Conservation (phyloP, 2,888 invertebrate species). For the Aporophyla lueneburgensis region DNA sequence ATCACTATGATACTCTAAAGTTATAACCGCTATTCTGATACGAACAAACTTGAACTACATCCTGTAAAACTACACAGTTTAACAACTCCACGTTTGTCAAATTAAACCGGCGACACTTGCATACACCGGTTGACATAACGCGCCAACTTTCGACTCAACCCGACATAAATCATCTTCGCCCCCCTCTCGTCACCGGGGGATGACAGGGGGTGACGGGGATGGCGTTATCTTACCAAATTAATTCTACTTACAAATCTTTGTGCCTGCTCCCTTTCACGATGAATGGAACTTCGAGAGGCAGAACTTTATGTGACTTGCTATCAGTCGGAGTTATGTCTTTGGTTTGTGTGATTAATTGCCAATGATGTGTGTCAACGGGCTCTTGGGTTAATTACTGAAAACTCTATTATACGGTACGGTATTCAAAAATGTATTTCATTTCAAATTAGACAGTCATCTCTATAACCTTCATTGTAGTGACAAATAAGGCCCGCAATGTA, state of each 20-base stretch:
- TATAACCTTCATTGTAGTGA: not conserved
- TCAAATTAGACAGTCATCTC: not conserved
- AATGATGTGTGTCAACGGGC: slow-evolving; percentile 11
- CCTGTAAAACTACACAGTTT: slow-evolving; percentile 44
- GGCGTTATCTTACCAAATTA: slow-evolving; percentile 62
- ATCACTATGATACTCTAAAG: not conserved
- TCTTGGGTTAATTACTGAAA: slow-evolving; percentile 22
- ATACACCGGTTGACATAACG: slow-evolving; percentile 60
- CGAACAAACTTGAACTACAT: slow-evolving; percentile 3
- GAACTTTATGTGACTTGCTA: slow-evolving; percentile 47
- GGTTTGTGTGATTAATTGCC: slow-evolving; percentile 46
- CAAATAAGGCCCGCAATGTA: slow-evolving; percentile 1
- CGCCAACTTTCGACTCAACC: slow-evolving; percentile 53
- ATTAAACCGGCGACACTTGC: slow-evolving; percentile 59
- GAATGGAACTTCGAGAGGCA: slow-evolving; percentile 52
- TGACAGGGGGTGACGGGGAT: slow-evolving; percentile 37
- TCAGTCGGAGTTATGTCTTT: slow-evolving; percentile 38
- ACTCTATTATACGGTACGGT: not conserved
- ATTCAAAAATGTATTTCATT: not conserved
- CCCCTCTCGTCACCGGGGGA: slow-evolving; percentile 31
- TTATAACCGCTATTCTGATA: not conserved
- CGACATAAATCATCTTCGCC: slow-evolving; percentile 56
- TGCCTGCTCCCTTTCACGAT: slow-evolving; percentile 56
- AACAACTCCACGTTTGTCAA: slow-evolving; percentile 50
- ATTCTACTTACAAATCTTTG: slow-evolving; percentile 66